Evolutionary conservation across 2,113 vertebrate genomes (phyloP), one percentile per base, ranked within the genome.

Genomic region (Vidua macroura): DNA sequence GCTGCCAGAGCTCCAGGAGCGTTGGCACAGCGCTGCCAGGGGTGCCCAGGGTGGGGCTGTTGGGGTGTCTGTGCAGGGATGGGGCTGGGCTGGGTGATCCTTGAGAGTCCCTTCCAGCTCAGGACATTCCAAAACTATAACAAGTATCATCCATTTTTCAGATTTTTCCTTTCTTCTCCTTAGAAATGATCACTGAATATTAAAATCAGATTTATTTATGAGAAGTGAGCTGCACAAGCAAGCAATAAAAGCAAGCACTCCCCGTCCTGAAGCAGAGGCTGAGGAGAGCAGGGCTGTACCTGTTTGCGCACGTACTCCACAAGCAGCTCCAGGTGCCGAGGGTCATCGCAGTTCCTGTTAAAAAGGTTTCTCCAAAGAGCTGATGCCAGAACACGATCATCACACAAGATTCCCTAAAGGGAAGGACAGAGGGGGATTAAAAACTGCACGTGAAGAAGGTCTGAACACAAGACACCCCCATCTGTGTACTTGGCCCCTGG

Each of bases 221-320:
- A 52, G 39, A 78, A 52, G 14, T 27, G 64, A 86, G 35, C n/a
- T 90, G 35, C 44, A n/a, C 0, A 53, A 23, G 30, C 52, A 69
- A 56, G 46, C 39, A 72, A 23, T 13, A 17, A 25, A 63, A 67
- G 15, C 0, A 27, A 33, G 28, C 6, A 13, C 25, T 41, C 8
- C 28, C 11, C 6, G 7, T 33, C 4, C 43, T 18, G 56, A 18
- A 19, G 11, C 43, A 33, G 37, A 11, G 53, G 53, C 62, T 1
- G n/a, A 33, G 53, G 59, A 13, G 23, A 83, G 83, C 16, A 3
- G 48, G 1, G 18, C 8, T 2, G 25, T 88, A 99, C 99, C 99
- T 99, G 99, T 75, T 99, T 99, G 96, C 99, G 99, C n/a, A 99
- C 98, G 20, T 99, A 99, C 35, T 99, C 98, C 51, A 99, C 99